Percentiles rank a stretch among this genome's conserved stretches.
Evolutionary conservation across 2,797 vertebrate genomes (phyloP).

Genomic region (Takifugu ocellatus): DNA sequence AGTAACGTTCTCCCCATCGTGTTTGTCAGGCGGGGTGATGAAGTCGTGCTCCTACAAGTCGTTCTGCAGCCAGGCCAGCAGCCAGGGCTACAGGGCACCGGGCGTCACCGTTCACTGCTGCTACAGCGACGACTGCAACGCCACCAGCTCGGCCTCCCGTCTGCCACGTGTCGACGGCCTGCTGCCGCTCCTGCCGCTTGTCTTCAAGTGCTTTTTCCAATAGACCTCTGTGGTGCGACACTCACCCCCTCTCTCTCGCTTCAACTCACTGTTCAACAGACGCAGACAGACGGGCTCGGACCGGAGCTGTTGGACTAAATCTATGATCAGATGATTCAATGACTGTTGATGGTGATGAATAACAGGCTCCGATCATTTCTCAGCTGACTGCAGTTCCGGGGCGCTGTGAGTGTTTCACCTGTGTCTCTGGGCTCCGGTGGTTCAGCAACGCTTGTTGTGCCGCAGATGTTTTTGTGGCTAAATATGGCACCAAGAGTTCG

Average conservation of each 20-base stretch:
- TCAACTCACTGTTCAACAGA: neutral
- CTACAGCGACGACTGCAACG: constrained; percentile 85
- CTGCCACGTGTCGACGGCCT: constrained; percentile 52
- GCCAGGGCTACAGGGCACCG: constrained; percentile 78
- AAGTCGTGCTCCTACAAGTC: constrained; percentile 90
- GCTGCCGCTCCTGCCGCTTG: constrained; percentile 58
- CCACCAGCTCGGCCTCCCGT: constrained; percentile 57
- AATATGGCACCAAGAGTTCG: constrained; percentile 21
- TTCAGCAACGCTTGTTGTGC: neutral
- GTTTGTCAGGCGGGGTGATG: constrained; percentile 80
- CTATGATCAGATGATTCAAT: constrained; percentile 39
- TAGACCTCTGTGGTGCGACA: constrained; percentile 7
- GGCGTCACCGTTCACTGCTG: constrained; percentile 86
- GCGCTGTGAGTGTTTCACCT: neutral
- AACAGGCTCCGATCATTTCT: constrained; percentile 12
- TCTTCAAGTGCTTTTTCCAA: constrained; percentile 56
- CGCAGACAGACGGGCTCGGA: constrained; percentile 2
- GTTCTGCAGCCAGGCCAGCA: constrained; percentile 85
- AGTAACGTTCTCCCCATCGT: neutral
- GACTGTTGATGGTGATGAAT: constrained; percentile 2
- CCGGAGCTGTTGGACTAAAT: constrained; percentile 24
- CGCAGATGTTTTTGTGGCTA: constrained; percentile 27
- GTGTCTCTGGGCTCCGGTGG: neutral
- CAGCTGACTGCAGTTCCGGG: no score
- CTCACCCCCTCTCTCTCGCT: neutral